Evolutionary conservation across 2,888 invertebrate genomes (phyloP), one percentile per base, ranked within the genome.

Genomic region (Scaptomyza tumidula): DNA sequence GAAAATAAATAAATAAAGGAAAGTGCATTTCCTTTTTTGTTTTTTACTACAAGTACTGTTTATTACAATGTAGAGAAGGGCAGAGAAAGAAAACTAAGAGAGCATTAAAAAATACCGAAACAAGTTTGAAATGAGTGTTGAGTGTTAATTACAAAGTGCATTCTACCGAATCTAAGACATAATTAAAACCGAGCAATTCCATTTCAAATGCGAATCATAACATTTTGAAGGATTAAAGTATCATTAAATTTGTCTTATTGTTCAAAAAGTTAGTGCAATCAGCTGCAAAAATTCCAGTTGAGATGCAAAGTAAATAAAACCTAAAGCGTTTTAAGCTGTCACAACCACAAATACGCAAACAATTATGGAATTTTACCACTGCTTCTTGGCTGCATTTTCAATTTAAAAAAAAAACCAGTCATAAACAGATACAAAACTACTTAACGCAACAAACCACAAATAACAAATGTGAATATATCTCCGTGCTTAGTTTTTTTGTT

Each of bases 381-480:
- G 24, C 62, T 10, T 27, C 27, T 62, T 35, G 41, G 44, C 66
- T 64, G 60, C 58, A 49, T 50, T 56, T 59, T 43, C 61, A 72
- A 77, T 65, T 73, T 52, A 3, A 29, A 29, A 7, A 16, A 19
- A 16, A 1, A 2, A 65, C 48, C 35, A 50, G 69, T 78, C 73
- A 63, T 14, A 16, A 60, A 10, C 68, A 75, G 68, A 58, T 27
- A 45, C 41, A 41, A 44, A 41, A 49, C 33, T 33, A 41, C 44
- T 37, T 7, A 39, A 39, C 39, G 14, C 9, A 39, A 24, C 3
- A 1, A 24, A 24, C 24, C 24, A 2, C 24, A 24, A 24, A 24
- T 24, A 24, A 24, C 24, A 24, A 24, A 24, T 24, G 3, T 3
- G 24, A 24, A 24, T 2, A 24, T 4, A 24, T 24, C 3, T 24